Evolutionary conservation across 2,797 vertebrate species (phyloP).

Genomic region (Nannoperca obscura): DNA sequence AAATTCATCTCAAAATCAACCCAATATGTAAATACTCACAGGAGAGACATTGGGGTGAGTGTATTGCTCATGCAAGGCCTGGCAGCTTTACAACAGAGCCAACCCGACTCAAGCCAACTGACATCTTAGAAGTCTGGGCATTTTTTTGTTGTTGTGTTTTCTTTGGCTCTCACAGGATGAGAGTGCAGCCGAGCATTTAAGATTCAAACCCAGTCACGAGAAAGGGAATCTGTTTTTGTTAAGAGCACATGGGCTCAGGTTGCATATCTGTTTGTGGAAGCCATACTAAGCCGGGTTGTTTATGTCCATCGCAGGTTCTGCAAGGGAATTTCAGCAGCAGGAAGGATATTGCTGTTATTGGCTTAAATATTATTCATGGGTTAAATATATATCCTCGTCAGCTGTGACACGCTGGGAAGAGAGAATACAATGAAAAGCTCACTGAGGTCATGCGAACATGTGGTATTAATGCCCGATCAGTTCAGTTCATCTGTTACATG

Average conservation of each 20-base stretch:
- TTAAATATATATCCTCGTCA: constrained; percentile 69
- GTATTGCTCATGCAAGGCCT: constrained; percentile 48
- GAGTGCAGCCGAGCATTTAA: constrained; percentile 51
- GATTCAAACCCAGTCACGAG: constrained; percentile 61
- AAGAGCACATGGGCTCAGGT: constrained; percentile 68
- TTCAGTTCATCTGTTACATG: constrained; percentile 49
- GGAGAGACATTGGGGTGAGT: constrained; percentile 44
- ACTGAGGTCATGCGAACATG: constrained; percentile 54
- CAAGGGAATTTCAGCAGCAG: constrained; percentile 52
- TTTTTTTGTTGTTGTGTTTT: constrained; percentile 56
- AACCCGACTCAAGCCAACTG: constrained; percentile 49
- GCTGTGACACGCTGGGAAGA: constrained; percentile 52
- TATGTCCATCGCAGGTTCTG: constrained; percentile 62
- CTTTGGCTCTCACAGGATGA: constrained; percentile 68
- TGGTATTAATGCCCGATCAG: constrained; percentile 49
- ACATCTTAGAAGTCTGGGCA: constrained; percentile 60
- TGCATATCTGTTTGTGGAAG: constrained; percentile 73
- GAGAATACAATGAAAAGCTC: constrained; percentile 38
- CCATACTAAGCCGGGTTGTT: constrained; percentile 65
- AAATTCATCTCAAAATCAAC: constrained; percentile 57
- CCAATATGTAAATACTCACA: constrained; percentile 59
- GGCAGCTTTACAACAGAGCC: constrained; percentile 61
- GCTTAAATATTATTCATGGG: constrained; percentile 67
- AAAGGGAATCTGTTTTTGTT: constrained; percentile 65
- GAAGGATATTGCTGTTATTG: constrained; percentile 65